Percentiles rank a stretch among this genome's conserved stretches.
These are phyloP conservation scores for Catalaphyllia jardinei DNA, from an alignment of 64 coral and sea anemone species.

Conservation along the genomic window DNA sequence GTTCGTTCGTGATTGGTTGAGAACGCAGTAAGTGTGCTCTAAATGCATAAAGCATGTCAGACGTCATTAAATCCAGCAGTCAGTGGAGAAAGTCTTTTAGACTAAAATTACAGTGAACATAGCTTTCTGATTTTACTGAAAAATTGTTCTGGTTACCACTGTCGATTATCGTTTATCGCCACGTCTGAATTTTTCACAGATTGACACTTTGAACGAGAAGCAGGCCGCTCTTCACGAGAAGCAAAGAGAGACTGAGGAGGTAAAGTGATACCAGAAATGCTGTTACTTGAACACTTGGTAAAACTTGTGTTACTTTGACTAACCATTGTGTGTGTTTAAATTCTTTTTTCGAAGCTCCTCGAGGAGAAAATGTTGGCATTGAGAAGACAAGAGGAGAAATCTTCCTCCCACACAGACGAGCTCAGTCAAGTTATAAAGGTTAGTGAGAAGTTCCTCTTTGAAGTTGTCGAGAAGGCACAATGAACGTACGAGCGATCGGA, in stretches of 20 bases:
- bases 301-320: not conserved
- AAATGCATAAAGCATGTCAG: too few species aligned
- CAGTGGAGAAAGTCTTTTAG: too few species aligned
- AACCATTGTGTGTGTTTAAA: not conserved
- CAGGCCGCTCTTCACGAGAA: slow-evolving; percentile 40
- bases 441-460: not conserved
- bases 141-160: not conserved
- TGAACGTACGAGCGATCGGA: not conserved
- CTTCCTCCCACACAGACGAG: slow-evolving; percentile 68
- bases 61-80: too few species aligned
- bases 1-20: too few species aligned
- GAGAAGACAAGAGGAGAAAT: slow-evolving; percentile 69
- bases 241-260: slow-evolving; percentile 64
- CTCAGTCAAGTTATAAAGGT: slow-evolving; percentile 85
- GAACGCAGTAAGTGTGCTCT: too few species aligned
- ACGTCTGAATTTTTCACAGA: slow-evolving; percentile 13
- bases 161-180: not conserved
- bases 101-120: too few species aligned
- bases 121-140: too few species aligned
- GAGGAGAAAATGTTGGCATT: slow-evolving; percentile 83
- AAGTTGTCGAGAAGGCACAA: not conserved
- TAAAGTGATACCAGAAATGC: not conserved
- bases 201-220: slow-evolving; percentile 68
- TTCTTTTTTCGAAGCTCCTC: slow-evolving; percentile 42
- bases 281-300: not conserved